phyloP scores from a whole-genome alignment of 2,113 vertebrate species.

The Macquaria australasica region DNA sequence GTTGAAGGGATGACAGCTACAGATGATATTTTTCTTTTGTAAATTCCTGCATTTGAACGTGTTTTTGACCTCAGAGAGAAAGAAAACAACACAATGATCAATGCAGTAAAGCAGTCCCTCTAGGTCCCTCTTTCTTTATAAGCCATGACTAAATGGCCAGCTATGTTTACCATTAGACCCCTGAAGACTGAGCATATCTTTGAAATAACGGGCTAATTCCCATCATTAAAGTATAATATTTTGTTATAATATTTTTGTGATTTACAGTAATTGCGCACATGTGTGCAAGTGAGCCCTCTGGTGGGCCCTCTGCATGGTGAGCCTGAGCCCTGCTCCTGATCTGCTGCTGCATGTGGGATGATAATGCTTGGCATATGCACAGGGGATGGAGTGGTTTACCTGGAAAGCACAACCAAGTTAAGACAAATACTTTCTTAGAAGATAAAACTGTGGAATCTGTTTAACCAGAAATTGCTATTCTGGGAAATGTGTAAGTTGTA shows the following conservation, averaged over 20 bases:
- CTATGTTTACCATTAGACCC: not conserved
- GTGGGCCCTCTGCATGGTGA: not conserved
- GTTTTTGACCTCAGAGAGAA: not conserved
- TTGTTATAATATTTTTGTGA: not conserved
- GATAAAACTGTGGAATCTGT: not conserved
- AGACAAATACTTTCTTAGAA: too few relatives aligned
- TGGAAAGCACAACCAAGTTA: not conserved
- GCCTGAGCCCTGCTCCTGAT: not conserved
- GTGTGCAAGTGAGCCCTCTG: slow-evolving; percentile 34
- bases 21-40: not conserved
- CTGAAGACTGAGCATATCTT: not conserved
- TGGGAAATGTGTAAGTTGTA: not conserved
- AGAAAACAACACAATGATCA: not conserved
- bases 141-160: not conserved
- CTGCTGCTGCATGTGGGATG: not conserved
- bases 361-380: not conserved
- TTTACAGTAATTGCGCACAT: not conserved
- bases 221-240: not conserved
- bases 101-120: not conserved
- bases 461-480: not conserved
- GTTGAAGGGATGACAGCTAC: not conserved
- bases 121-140: not conserved
- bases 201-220: not conserved
- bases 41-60: not conserved
- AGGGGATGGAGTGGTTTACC: not conserved